These are phyloP conservation scores for Matsumurasca onukii DNA, from an alignment of 1,140 invertebrate genomes.

Conservation along the genomic window DNA sequence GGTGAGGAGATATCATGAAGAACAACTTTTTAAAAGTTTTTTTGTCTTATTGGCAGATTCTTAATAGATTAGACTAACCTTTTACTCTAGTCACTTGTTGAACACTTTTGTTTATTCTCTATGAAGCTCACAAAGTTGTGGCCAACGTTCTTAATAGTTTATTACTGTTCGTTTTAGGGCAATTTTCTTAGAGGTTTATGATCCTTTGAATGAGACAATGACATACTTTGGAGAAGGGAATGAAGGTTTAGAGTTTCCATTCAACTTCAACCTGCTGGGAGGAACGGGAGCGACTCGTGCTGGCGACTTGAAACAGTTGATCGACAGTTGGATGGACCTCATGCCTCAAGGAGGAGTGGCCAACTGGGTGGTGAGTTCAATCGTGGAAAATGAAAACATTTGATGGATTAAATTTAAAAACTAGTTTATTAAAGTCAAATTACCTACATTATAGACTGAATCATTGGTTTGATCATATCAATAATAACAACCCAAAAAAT, in stretches of 20 bases:
- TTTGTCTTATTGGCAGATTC: too few relatives aligned
- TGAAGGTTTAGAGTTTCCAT: slow-evolving; percentile 48
- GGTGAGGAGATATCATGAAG: too few relatives aligned
- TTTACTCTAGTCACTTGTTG: too few relatives aligned
- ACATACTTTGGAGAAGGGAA: slow-evolving; percentile 48
- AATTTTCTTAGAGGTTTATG: slow-evolving; percentile 51
- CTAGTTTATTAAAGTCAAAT: too few relatives aligned
- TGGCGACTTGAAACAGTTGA: slow-evolving; percentile 50
- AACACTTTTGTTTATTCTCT: too few relatives aligned
- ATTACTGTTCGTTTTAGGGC: slow-evolving; percentile 43
- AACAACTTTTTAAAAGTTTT: too few relatives aligned
- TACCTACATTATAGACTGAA: too few relatives aligned
- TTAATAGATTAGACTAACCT: too few relatives aligned
- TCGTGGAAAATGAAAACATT: background rate
- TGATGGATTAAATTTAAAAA: background rate
- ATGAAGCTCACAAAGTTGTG: too few relatives aligned
- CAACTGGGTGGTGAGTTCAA: slow-evolving; percentile 58
- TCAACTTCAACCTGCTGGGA: slow-evolving; percentile 60
- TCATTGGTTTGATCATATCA: background rate
- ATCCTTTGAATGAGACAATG: slow-evolving; percentile 41
- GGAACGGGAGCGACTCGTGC: slow-evolving; percentile 49
- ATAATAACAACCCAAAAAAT: background rate
- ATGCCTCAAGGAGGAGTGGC: slow-evolving; percentile 51
- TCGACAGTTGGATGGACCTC: slow-evolving; percentile 56
- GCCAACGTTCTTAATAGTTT: too few relatives aligned